Conservation (phyloP, 1,140 invertebrate species). For the Anthonomus grandis region DNA sequence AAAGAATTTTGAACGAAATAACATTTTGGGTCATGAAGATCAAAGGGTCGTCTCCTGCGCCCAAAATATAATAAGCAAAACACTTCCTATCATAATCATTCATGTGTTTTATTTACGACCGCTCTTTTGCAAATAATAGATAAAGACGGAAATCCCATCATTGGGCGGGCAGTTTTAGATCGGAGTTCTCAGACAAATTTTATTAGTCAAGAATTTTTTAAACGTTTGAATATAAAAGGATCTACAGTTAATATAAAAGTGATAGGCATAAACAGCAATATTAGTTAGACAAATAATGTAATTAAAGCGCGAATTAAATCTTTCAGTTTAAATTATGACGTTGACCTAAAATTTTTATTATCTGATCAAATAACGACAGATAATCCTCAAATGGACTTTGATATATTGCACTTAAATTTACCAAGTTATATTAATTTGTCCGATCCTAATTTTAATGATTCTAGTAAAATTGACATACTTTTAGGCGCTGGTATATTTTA, state of each 20-base stretch:
- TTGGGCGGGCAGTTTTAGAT: conserved; percentile 3
- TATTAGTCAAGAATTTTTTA: background rate
- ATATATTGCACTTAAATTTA: background rate
- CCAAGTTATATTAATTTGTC: conserved; percentile 1
- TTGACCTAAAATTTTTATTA: conserved; percentile 1
- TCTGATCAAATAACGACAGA: conserved; percentile 8
- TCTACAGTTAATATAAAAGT: background rate
- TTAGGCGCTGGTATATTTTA: conserved; percentile 22
- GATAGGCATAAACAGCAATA: too few species aligned
- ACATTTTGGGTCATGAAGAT: too few species aligned
- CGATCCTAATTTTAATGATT: conserved; percentile 4
- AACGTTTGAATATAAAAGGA: background rate
- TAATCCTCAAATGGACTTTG: background rate
- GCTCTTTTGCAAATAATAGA: background rate
- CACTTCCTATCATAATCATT: conserved; percentile 1
- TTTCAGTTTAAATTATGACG: background rate
- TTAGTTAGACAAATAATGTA: too few species aligned
- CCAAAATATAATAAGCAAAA: background rate
- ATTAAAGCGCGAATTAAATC: too few species aligned
- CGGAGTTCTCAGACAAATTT: conserved; percentile 8
- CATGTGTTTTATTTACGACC: conserved; percentile 3
- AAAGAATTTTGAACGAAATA: too few species aligned
- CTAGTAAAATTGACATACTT: conserved; percentile 16
- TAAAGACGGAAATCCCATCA: background rate
- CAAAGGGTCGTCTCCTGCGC: too few species aligned